Conservation (phyloP, 2,113 vertebrate species). For the Riparia riparia region DNA sequence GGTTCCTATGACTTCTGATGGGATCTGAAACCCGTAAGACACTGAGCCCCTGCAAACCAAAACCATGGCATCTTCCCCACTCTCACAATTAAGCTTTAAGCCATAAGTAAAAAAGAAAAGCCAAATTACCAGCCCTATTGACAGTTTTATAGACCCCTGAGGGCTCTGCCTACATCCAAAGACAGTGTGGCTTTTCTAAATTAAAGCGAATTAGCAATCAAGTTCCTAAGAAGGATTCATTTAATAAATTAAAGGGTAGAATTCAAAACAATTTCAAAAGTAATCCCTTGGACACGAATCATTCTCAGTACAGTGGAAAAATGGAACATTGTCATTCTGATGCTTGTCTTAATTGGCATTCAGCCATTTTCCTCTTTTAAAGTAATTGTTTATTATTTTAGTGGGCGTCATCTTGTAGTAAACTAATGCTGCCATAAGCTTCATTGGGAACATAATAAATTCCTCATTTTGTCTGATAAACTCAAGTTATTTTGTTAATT, state of each 20-base stretch:
- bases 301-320: conserved; percentile 45
- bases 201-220: conserved; percentile 64
- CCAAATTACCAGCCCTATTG: conserved; percentile 45
- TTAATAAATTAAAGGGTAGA: conserved; percentile 57
- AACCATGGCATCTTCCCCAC: conserved; percentile 32
- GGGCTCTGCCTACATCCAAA: conserved; percentile 31
- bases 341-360: conserved; percentile 31
- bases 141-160: conserved; percentile 55
- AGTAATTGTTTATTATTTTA: background rate
- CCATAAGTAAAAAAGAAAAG: conserved; percentile 16
- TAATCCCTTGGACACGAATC: conserved; percentile 40
- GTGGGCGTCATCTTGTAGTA: background rate
- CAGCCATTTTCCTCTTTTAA: conserved; percentile 29
- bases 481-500: background rate
- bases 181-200: conserved; percentile 54
- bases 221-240: conserved; percentile 42
- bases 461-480: background rate
- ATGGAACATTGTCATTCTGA: conserved; percentile 28
- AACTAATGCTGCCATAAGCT: background rate
- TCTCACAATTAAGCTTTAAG: conserved; percentile 37
- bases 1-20: background rate
- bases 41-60: background rate
- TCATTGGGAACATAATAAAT: background rate
- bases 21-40: background rate
- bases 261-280: conserved; percentile 58